A percentile compares a stretch with the other conserved stretches of the same genome.
Evolutionary conservation across 2,113 vertebrate genomes (phyloP).

Genomic region (Emydocephalus ijimae): DNA sequence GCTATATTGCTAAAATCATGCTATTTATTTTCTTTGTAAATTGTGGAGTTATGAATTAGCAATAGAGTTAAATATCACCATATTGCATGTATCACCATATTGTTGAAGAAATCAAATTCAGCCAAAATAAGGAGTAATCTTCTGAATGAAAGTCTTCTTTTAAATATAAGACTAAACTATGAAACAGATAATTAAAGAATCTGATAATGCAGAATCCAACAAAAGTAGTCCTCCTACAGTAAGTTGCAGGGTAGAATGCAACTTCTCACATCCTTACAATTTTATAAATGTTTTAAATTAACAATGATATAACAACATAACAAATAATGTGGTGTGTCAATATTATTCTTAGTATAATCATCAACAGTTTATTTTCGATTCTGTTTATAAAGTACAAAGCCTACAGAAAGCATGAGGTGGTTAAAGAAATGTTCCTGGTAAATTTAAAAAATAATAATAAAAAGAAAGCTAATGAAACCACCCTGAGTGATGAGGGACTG

Average conservation of each 20-base stretch:
- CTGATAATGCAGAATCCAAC: neutral
- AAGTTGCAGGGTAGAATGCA: neutral
- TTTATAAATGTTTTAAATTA: slow-evolving; percentile 42
- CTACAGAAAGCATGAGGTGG: slow-evolving; percentile 28
- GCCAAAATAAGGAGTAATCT: neutral
- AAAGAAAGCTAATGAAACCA: slow-evolving; percentile 55
- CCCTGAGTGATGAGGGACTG: slow-evolving; percentile 64
- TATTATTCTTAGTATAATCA: slow-evolving; percentile 48
- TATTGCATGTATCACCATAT: neutral
- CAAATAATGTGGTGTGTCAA: slow-evolving; percentile 60
- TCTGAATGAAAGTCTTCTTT: neutral
- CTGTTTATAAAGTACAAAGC: slow-evolving; percentile 42
- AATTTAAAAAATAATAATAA: slow-evolving; percentile 17
- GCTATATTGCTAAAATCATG: neutral
- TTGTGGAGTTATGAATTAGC: slow-evolving; percentile 14
- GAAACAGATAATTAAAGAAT: neutral
- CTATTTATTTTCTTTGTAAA: slow-evolving; percentile 3
- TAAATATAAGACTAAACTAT: neutral
- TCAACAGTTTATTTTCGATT: slow-evolving; percentile 43
- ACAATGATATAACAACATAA: slow-evolving; percentile 52
- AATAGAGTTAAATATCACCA: too few relatives aligned
- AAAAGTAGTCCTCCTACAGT: neutral
- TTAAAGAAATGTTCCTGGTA: slow-evolving; percentile 21
- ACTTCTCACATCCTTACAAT: neutral
- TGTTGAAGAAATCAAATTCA: neutral